phyloP scores from a whole-genome alignment of 2,888 invertebrate genomes.

The Hetaerina titia region DNA sequence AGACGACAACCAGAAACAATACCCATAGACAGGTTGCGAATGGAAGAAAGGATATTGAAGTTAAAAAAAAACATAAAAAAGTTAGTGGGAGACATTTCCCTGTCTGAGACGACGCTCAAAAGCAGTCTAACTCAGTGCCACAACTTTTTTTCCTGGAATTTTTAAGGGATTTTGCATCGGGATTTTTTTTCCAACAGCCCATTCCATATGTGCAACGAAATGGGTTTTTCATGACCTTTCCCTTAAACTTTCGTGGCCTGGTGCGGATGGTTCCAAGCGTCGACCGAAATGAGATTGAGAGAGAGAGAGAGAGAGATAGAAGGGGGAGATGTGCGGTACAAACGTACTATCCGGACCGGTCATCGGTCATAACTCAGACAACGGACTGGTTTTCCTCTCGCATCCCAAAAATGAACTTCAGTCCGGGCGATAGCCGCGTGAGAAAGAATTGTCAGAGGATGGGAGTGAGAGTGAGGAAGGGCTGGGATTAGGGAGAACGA shows the following conservation, averaged over 20 bases:
- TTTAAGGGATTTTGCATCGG: not conserved
- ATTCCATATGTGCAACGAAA: not conserved
- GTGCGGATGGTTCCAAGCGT: not conserved
- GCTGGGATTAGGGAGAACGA: not conserved
- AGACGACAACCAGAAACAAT: too few relatives aligned
- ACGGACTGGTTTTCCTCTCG: not conserved
- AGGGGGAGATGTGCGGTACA: not conserved
- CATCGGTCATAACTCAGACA: constrained; percentile 19
- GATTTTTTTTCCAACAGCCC: not conserved
- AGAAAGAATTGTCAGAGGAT: not conserved
- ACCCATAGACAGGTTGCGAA: too few relatives aligned
- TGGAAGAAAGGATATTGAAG: too few relatives aligned
- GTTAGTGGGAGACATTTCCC: not conserved
- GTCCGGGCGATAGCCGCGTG: not conserved
- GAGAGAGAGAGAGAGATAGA: not conserved
- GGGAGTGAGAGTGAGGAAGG: not conserved
- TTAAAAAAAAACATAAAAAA: too few relatives aligned
- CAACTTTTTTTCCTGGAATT: not conserved
- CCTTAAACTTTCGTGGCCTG: not conserved
- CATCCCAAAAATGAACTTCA: constrained; percentile 6
- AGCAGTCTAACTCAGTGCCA: not conserved
- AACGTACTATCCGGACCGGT: not conserved
- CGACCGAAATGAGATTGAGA: not conserved
- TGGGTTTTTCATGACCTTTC: constrained; percentile 1
- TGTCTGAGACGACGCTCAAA: not conserved